A percentile compares a stretch with the other conserved stretches of the same genome.
These are phyloP conservation scores for Stenoptilia bipunctidactyla DNA, from an alignment of 2,888 invertebrate genomes.

Conservation along the genomic window DNA sequence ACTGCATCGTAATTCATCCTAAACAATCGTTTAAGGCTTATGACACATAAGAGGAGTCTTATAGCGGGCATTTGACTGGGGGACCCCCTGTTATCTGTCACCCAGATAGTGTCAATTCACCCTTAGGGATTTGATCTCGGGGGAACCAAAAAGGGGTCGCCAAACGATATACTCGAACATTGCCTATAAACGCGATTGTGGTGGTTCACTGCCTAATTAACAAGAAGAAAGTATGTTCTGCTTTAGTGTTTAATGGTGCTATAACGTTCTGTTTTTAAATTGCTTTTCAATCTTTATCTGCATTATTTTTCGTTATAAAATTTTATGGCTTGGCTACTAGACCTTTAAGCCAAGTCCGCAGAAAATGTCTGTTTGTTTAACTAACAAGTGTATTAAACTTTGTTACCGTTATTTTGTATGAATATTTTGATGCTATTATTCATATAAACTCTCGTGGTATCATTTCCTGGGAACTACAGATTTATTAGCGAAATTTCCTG, in stretches of 20 bases:
- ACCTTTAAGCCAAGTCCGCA: no score
- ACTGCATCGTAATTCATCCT: conserved; percentile 39
- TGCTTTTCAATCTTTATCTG: no score
- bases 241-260: no score
- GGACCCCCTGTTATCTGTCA: conserved; percentile 48
- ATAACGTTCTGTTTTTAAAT: no score
- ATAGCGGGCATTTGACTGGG: conserved; percentile 22
- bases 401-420: no score
- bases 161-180: neutral
- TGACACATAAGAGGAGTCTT: conserved; percentile 51
- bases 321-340: no score
- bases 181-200: conserved; percentile 23
- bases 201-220: conserved; percentile 1
- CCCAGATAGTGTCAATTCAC: conserved; percentile 56
- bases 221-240: neutral
- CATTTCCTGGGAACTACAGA: conserved; percentile 1
- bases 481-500: conserved; percentile 1
- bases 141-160: conserved; percentile 21
- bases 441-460: neutral
- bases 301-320: no score
- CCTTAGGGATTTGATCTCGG: conserved; percentile 33
- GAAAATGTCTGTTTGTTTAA: no score
- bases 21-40: conserved; percentile 58
- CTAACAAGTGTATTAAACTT: no score
- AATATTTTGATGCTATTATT: no score